These are phyloP conservation scores for Megaceryle torquata DNA, from an alignment of 2,113 vertebrate genomes.

Conservation along the genomic window DNA sequence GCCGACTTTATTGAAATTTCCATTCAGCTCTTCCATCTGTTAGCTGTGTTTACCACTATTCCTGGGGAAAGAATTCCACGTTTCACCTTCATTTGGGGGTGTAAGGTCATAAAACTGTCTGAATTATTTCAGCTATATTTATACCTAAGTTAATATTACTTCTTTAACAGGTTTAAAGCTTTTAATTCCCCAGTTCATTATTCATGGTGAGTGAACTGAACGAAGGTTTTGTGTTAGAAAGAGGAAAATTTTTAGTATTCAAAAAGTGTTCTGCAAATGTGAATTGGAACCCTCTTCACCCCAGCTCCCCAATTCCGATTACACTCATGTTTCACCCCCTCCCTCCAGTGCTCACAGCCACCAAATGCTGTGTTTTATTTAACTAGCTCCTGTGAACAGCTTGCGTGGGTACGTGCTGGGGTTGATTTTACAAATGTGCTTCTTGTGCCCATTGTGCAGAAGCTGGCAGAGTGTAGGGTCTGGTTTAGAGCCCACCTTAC, in stretches of 20 bases:
- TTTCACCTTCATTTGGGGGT: conserved; percentile 81
- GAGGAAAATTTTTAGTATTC: conserved; percentile 61
- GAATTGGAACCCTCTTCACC: conserved; percentile 36
- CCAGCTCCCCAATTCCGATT: conserved; percentile 12
- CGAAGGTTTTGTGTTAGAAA: conserved; percentile 68
- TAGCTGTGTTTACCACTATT: conserved; percentile 80
- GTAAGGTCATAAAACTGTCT: conserved; percentile 86
- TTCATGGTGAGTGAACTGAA: conserved; percentile 65
- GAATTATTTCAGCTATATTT: conserved; percentile 85
- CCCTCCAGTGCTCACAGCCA: neutral
- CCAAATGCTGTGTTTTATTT: conserved; percentile 11
- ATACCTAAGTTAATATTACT: conserved; percentile 84
- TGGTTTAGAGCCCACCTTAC: neutral
- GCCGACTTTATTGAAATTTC: conserved; percentile 84
- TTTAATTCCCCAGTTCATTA: conserved; percentile 79
- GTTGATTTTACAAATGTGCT: neutral
- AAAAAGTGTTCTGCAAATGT: conserved; percentile 47
- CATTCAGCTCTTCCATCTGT: conserved; percentile 83
- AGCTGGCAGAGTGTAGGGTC: neutral
- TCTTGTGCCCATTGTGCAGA: neutral
- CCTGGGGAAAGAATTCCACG: conserved; percentile 79
- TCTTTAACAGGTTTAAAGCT: conserved; percentile 83
- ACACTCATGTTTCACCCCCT: neutral
- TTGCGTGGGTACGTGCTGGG: neutral
- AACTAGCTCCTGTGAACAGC: neutral